Evolutionary conservation across 2,113 vertebrate genomes (phyloP).

Genomic region (Perccottus glenii): DNA sequence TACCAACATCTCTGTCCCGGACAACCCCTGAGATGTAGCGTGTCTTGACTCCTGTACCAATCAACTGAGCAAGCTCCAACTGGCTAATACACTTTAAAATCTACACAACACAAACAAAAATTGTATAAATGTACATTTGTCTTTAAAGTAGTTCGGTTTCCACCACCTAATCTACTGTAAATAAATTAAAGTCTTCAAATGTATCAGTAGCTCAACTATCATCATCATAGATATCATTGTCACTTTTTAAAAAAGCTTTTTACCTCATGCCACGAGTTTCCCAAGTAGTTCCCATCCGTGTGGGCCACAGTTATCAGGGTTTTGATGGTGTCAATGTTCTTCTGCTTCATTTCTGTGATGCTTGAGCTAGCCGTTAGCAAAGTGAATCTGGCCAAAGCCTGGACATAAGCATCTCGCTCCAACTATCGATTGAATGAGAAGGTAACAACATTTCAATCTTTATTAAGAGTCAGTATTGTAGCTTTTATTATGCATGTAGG

Average conservation of each 20-base stretch:
- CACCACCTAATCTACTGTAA: no score
- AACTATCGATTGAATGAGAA: conserved; percentile 76
- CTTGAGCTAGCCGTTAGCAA: conserved; percentile 96
- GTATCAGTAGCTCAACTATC: no score
- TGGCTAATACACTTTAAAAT: conserved; percentile 97
- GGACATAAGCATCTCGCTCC: conserved; percentile 95
- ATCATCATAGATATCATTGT: neutral
- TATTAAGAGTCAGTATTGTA: no score
- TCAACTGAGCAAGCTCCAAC: conserved; percentile 94
- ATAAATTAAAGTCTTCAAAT: neutral
- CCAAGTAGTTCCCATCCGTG: conserved; percentile 96
- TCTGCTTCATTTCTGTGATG: conserved; percentile 99
- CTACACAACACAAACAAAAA: conserved; percentile 63
- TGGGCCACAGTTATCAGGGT: conserved; percentile 97
- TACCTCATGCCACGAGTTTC: conserved; percentile 98
- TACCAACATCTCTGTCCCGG: conserved; percentile 85
- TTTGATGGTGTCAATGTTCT: conserved; percentile 98
- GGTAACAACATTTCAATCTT: no score
- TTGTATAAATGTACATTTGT: neutral
- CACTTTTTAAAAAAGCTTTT: neutral
- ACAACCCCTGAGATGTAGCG: conserved; percentile 93
- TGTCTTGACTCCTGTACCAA: conserved; percentile 95
- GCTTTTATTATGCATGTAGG: no score
- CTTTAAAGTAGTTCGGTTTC: no score
- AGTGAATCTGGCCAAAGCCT: conserved; percentile 94